Conservation (phyloP, 2,113 vertebrate genomes). For the Gorsachius goisagi region DNA sequence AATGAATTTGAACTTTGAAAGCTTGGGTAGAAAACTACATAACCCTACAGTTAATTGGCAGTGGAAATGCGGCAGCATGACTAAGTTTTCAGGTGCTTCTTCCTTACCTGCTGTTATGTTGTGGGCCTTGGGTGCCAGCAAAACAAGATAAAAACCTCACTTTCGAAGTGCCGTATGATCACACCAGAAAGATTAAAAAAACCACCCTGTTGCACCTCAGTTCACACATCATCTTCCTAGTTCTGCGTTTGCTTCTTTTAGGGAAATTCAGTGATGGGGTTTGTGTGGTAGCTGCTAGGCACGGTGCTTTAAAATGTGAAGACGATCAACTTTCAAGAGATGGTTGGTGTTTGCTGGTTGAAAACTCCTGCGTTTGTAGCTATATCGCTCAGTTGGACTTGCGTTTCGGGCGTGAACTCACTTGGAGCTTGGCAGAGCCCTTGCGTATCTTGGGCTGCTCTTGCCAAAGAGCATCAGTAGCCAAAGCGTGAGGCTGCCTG, state of each 20-base stretch:
- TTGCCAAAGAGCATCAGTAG: background rate
- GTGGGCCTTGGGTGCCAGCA: background rate
- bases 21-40: rapidly evolving
- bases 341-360: background rate
- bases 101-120: background rate
- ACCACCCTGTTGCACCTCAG: background rate
- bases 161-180: background rate
- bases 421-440: background rate
- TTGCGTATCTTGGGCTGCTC: rapidly evolving
- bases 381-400: rapidly evolving
- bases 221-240: rapidly evolving
- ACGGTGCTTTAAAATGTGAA: background rate
- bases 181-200: background rate
- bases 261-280: background rate
- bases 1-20: background rate
- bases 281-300: background rate
- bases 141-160: background rate
- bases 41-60: background rate
- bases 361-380: background rate
- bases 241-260: background rate
- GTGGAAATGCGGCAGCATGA: background rate
- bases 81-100: background rate
- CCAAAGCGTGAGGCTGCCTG: background rate
- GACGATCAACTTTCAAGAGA: background rate
- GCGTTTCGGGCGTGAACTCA: background rate